These are phyloP conservation scores for Bambusicola thoracicus DNA, from an alignment of 2,113 vertebrate species.

Conservation along the genomic window DNA sequence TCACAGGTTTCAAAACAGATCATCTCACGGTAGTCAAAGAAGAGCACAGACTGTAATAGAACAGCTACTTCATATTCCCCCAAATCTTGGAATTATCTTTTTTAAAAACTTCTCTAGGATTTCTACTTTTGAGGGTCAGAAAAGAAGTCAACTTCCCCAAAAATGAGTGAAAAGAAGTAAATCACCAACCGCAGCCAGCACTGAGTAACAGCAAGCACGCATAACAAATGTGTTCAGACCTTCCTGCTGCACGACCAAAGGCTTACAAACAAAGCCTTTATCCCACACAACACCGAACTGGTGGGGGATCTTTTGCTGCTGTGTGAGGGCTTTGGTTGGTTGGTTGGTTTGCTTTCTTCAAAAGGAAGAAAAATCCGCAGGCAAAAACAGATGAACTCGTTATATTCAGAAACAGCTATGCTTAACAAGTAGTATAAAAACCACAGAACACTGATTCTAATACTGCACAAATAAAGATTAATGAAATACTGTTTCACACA, in stretches of 20 bases:
- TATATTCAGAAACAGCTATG: neutral
- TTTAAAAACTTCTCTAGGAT: neutral
- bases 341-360: neutral
- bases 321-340: neutral
- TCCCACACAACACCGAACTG: neutral
- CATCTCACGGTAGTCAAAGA: neutral
- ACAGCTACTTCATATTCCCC: neutral
- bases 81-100: neutral
- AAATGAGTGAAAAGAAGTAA: neutral
- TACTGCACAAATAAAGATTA: neutral
- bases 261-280: conserved; percentile 7
- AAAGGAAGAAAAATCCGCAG: neutral
- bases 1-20: neutral
- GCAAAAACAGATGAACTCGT: neutral
- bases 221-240: neutral
- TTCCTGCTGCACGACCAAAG: neutral
- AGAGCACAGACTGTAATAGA: neutral
- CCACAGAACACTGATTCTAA: neutral
- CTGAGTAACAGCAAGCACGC: neutral
- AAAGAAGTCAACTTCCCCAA: neutral
- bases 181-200: conserved; percentile 14
- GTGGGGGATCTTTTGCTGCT: neutral
- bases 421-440: neutral
- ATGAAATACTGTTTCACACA: neutral
- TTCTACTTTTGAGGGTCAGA: neutral